A percentile compares a stretch with the other conserved stretches of the same genome.
Evolutionary conservation across 2,888 invertebrate genomes (phyloP).

Genomic region (Criorhina ranunculi): DNA sequence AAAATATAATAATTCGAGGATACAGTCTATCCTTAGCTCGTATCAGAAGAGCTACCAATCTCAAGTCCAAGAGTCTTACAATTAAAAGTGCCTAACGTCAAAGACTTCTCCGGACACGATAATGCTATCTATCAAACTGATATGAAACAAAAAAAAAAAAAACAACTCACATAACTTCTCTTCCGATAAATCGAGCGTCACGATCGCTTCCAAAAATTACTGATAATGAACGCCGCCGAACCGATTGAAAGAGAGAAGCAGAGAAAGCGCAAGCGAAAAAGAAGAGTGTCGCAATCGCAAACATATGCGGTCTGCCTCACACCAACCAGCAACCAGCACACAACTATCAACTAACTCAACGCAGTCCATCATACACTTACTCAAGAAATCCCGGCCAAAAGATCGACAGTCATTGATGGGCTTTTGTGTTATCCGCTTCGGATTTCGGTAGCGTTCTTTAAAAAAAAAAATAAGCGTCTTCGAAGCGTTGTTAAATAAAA

Average conservation of each 20-base stretch:
- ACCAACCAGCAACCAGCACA: not conserved
- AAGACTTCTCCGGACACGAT: slow-evolving; percentile 1
- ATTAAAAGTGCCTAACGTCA: slow-evolving; percentile 4
- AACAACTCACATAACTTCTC: slow-evolving; percentile 20
- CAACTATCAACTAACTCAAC: slow-evolving; percentile 2
- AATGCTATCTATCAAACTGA: slow-evolving; percentile 18
- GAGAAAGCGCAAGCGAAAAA: slow-evolving; percentile 24
- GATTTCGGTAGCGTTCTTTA: slow-evolving; percentile 23
- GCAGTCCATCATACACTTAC: slow-evolving; percentile 49
- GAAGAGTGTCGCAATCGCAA: slow-evolving; percentile 24
- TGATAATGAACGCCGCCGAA: slow-evolving; percentile 12
- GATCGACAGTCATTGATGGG: slow-evolving; percentile 66
- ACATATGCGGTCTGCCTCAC: not conserved
- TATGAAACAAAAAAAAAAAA: slow-evolving; percentile 19
- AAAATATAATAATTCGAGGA: slow-evolving; percentile 16
- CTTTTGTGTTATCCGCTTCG: slow-evolving; percentile 66
- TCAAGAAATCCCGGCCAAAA: slow-evolving; percentile 37
- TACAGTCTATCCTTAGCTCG: not conserved
- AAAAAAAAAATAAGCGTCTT: slow-evolving; percentile 1
- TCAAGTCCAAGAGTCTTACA: slow-evolving; percentile 32
- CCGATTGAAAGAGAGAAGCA: slow-evolving; percentile 26
- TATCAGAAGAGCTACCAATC: not conserved
- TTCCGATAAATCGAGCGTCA: slow-evolving; percentile 8
- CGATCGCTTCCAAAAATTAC: slow-evolving; percentile 2
- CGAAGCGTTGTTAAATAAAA: not conserved